phyloP scores from a whole-genome alignment of 2,113 vertebrate species.

The Podilymbus podiceps region DNA sequence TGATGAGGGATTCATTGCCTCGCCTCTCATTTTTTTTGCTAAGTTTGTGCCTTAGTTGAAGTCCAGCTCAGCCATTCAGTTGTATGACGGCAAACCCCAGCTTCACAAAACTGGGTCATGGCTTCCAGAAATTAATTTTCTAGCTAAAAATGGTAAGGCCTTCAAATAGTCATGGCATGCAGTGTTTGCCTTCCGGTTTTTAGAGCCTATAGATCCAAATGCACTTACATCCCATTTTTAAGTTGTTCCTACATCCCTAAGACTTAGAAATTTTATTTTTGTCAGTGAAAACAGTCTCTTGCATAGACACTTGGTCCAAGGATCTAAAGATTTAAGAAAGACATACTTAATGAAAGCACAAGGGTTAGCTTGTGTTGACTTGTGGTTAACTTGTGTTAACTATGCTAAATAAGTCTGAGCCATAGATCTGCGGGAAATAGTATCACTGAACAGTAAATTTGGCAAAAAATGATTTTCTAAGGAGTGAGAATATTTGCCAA shows the following conservation, averaged over 20 bases:
- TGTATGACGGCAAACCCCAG: not conserved
- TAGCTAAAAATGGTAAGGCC: not conserved
- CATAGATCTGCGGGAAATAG: not conserved
- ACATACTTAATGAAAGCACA: not conserved
- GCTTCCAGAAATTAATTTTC: not conserved
- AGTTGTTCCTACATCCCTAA: not conserved
- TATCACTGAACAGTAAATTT: not conserved
- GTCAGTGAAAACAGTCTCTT: not conserved
- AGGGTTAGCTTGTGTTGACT: not conserved
- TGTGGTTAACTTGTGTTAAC: not conserved
- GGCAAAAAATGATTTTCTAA: not conserved
- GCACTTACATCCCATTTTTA: not conserved
- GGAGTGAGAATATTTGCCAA: not conserved
- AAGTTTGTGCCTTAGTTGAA: not conserved
- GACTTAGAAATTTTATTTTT: conserved; percentile 4
- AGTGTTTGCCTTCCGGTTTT: not conserved
- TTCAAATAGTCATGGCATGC: not conserved
- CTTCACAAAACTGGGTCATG: not conserved
- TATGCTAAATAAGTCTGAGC: not conserved
- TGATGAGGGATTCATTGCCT: not conserved
- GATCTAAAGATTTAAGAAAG: not conserved
- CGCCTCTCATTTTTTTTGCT: not conserved
- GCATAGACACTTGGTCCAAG: not conserved
- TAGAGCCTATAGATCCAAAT: not conserved
- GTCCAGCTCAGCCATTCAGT: not conserved